Percentiles rank a stretch among this genome's conserved stretches.
These are phyloP conservation scores for Aix galericulata DNA, from an alignment of 2,113 vertebrate species.

Conservation along the genomic window DNA sequence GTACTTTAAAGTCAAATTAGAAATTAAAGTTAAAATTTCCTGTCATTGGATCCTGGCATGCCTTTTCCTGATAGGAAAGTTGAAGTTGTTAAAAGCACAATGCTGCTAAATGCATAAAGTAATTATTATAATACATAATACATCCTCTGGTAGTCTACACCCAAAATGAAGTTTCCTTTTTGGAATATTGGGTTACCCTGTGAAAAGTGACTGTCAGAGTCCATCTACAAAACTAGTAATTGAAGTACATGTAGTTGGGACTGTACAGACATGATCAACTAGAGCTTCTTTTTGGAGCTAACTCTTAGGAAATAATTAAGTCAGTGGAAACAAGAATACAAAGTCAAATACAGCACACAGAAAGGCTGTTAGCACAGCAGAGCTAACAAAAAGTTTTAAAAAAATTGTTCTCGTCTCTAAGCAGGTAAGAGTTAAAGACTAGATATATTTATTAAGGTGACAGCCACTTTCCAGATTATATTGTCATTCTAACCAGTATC, in stretches of 20 bases:
- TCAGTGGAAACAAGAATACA: neutral
- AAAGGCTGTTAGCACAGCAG: neutral
- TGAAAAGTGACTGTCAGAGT: neutral
- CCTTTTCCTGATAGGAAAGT: neutral
- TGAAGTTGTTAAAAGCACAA: neutral
- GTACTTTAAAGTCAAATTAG: neutral
- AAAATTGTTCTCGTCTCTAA: neutral
- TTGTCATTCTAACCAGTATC: neutral
- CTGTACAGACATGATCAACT: neutral
- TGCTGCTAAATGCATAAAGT: neutral
- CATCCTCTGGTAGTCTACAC: neutral
- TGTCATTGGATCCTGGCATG: neutral
- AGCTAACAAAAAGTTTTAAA: neutral
- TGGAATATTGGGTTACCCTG: fast-evolving
- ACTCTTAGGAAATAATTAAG: neutral
- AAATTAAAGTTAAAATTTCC: neutral
- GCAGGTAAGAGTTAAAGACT: neutral
- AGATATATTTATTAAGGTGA: conserved; percentile 23
- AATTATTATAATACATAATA: neutral
- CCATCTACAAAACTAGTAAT: neutral
- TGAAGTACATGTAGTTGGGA: neutral
- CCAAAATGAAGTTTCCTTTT: neutral
- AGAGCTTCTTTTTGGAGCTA: neutral
- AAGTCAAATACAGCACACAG: neutral
- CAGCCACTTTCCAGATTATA: conserved; percentile 10